Evolutionary conservation across 2,888 invertebrate species (phyloP).

Genomic region (Pteria penguin): DNA sequence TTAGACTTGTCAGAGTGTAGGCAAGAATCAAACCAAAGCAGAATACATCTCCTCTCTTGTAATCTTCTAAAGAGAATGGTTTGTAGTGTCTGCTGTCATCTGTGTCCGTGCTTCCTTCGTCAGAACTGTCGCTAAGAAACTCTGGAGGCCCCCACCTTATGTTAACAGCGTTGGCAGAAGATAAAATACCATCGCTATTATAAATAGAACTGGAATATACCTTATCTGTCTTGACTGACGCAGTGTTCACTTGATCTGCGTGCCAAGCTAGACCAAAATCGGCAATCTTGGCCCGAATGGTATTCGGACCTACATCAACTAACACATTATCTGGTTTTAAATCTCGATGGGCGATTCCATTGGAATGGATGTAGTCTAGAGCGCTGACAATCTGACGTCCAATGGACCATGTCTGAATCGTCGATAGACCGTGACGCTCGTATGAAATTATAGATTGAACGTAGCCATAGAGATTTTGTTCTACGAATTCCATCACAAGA

Average conservation of each 20-base stretch:
- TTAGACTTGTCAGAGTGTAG: constrained; percentile 22
- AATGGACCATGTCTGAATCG: constrained; percentile 26
- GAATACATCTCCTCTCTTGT: constrained; percentile 35
- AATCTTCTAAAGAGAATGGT: constrained; percentile 13
- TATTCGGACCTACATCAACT: constrained; percentile 28
- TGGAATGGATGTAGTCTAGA: constrained; percentile 31
- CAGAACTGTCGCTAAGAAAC: background rate
- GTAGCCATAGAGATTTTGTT: constrained; percentile 26
- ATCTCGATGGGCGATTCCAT: constrained; percentile 35
- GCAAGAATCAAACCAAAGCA: constrained; percentile 30
- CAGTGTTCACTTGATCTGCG: constrained; percentile 14
- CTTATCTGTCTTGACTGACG: background rate
- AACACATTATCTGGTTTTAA: constrained; percentile 45
- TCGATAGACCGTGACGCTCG: constrained; percentile 27
- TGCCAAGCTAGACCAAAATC: constrained; percentile 41
- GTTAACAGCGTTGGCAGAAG: background rate
- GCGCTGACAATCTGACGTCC: constrained; percentile 39
- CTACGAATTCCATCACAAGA: constrained; percentile 41
- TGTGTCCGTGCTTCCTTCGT: background rate
- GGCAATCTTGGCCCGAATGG: constrained; percentile 28
- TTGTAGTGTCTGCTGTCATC: background rate
- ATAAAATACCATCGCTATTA: background rate
- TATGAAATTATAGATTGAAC: constrained; percentile 11
- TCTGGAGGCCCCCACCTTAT: constrained; percentile 39
- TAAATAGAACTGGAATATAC: background rate